Base-by-base conservation (phyloP, 2,888 invertebrate genomes). In the Anoncus sp. region DNA sequence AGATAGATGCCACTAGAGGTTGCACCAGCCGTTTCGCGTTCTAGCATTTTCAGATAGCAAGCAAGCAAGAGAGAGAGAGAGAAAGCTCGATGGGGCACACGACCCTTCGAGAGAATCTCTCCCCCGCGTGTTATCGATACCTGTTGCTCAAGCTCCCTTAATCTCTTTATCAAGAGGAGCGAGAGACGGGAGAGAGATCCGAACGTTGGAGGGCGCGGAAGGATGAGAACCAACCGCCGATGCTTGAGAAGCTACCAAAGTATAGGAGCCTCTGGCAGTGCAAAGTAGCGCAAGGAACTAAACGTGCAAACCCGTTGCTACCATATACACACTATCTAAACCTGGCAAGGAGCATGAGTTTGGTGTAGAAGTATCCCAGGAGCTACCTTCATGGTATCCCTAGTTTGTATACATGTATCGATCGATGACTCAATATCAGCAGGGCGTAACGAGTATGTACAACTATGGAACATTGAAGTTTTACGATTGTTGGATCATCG, bases 101-200 rank as follows among this genome's bases (percentile, higher is more conserved):
- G 76, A 74, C 73, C 76, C 79, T 77, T 74, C 70, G 74, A 57
- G 76, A 76, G 72, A 79, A 81, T 79, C 76, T n/a, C n/a, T n/a
- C n/a, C n/a, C 74, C 71, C 79, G 80, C 72, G 57, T 75, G 79
- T 80, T 80, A 81, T 82, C 82, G 81, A 82, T 82, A 82, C 82
- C 82, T 82, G 82, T 82, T 82, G 82, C 82, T 79, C 75, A 22
- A n/a, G 60, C 74, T 81, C 75, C 81, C 82, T 81, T 82, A 82
- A 82, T 82, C 82, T 82, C 82, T 82, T 82, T 82, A 82, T 82
- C 81, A 81, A 81, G 82, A 81, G 78, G 47, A 74, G 60, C 73
- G 70, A 53, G 63, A 24, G 27, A 31, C 20, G 55, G n/a, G n/a
- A 47, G 51, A 62, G 55, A 59, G 65, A 53, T 43, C 55, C 38